Base-by-base conservation (phyloP, 2,888 invertebrate species). In the Habroteleia sp. region DNA sequence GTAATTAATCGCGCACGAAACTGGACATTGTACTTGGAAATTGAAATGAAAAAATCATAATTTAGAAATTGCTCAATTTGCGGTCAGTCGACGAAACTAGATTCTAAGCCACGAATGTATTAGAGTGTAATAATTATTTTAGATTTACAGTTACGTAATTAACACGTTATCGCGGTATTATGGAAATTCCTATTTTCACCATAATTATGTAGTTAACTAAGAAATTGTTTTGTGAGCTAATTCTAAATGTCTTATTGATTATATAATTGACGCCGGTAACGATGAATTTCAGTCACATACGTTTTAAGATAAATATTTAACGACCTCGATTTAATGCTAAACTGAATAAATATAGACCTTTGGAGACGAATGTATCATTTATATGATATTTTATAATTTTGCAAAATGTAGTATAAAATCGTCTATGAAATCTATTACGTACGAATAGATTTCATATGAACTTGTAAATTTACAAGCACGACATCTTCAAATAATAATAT, bases 71-170 rank as follows among this genome's bases (percentile, higher is more conserved):
- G n/a, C 17, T 42, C 25, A 35, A 44, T 58, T 23, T 25, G 16
- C 31, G 17, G 11, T 33, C 44, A 35, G 7, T 58, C 25, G 44
- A 33, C 23, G 44, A 44, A 25, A 58, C 58, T 27, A 20, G 44
- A 2, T 37, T 0, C 0, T 11, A 8, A 1, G 41, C 7, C 10
- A 20, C 2, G 27, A 42, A 44, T 20, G 35, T 54, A 54, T 65
- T 5, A 65, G 65, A 65, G 11, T 65, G 65, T 65, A 65, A 66
- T 66, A 66, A 66, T 66, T 54, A 54, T 66, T 66, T 25, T 1
- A 37, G 6, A 8, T 54, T 46, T 54, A 54, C 46, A 44, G 54
- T 66, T 66, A 66, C 54, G 54, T 54, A 17, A 66, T 66, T 66
- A 54, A 14, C 37, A 14, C 25, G n/a, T 25, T 33, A n/a, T n/a